Evolutionary conservation across 2,113 vertebrate genomes (phyloP).

Genomic region (Raja brachyura): DNA sequence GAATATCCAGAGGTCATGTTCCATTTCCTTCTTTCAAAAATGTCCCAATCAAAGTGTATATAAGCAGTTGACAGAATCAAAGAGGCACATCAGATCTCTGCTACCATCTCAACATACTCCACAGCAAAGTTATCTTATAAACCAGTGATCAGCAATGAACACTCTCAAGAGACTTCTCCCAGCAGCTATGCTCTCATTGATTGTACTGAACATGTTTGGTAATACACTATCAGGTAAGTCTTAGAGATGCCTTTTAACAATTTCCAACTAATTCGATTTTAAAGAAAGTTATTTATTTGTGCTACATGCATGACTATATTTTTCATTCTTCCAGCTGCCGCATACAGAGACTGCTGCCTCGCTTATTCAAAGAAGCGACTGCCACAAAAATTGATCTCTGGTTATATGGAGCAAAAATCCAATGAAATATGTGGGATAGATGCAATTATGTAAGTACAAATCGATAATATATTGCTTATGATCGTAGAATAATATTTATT

Average conservation of each 20-base stretch:
- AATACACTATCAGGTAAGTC: not conserved
- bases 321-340: not conserved
- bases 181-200: not conserved
- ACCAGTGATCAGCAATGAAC: not conserved
- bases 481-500: not conserved
- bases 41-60: not conserved
- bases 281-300: not conserved
- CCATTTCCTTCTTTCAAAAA: not conserved
- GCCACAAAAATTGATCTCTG: not conserved
- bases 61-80: not conserved
- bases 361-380: not conserved
- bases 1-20: not conserved
- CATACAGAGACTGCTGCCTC: not conserved
- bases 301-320: not conserved
- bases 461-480: not conserved
- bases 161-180: not conserved
- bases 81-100: not conserved
- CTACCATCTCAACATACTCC: not conserved
- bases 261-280: not conserved
- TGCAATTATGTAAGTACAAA: slow-evolving; percentile 4
- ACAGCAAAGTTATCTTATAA: not conserved
- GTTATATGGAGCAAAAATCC: not conserved
- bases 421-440: slow-evolving; percentile 10
- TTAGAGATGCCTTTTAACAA: not conserved
- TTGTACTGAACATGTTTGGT: not conserved